A percentile compares a stretch with the other conserved stretches of the same genome.
phyloP scores from a whole-genome alignment of 2,797 vertebrate species.

The Allochrocebus solatus region DNA sequence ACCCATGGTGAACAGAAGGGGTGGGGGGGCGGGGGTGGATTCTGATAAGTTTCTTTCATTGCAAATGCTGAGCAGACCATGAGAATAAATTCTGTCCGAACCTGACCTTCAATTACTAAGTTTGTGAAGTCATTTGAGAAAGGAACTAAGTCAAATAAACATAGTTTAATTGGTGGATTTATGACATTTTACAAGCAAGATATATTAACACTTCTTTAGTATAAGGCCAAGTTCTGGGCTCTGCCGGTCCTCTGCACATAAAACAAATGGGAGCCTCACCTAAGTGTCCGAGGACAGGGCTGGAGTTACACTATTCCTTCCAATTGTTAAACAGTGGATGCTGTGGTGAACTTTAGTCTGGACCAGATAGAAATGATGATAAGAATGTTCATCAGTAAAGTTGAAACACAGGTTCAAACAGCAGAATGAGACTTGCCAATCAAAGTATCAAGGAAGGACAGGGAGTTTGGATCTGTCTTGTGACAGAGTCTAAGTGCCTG shows the following conservation, averaged over 20 bases:
- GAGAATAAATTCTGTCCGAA: conserved; percentile 19
- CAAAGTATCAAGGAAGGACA: background rate
- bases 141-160: background rate
- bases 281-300: background rate
- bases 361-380: background rate
- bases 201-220: background rate
- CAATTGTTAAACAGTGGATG: background rate
- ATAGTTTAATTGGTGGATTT: background rate
- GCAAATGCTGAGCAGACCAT: background rate
- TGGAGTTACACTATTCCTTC: background rate
- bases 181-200: background rate
- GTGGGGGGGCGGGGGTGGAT: no score
- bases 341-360: background rate
- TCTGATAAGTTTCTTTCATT: background rate
- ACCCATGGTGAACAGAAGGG: background rate
- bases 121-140: conserved; percentile 34
- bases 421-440: background rate
- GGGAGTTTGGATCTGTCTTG: background rate
- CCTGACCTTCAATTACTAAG: background rate
- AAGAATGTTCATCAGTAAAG: conserved; percentile 1
- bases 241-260: background rate
- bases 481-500: background rate
- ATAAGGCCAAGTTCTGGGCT: background rate
- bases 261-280: background rate
- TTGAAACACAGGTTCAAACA: background rate